Conservation (phyloP, 2,113 vertebrate species). For the Propithecus coquereli region DNA sequence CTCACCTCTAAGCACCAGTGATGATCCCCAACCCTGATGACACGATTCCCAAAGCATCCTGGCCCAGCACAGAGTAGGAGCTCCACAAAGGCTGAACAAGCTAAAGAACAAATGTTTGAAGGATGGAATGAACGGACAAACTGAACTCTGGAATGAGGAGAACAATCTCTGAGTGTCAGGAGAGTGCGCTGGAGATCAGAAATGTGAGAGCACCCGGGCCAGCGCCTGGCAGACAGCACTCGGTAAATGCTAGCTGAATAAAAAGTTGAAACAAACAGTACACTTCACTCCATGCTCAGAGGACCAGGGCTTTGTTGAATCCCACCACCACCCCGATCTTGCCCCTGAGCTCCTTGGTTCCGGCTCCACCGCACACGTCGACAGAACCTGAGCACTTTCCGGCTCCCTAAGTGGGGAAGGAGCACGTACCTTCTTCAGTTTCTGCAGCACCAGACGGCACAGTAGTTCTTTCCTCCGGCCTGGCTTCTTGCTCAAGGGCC, state of each 20-base stretch:
- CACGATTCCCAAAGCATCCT: neutral
- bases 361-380: neutral
- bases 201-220: neutral
- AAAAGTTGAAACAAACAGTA: neutral
- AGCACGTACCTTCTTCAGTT: slow-evolving; percentile 76
- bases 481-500: slow-evolving; percentile 73
- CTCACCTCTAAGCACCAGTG: neutral
- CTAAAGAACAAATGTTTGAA: neutral
- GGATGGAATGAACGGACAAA: neutral
- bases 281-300: rapidly evolving
- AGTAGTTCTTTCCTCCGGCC: slow-evolving; percentile 56
- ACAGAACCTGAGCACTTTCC: neutral
- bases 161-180: neutral
- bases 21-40: neutral
- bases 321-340: neutral
- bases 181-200: neutral
- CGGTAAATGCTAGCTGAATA: neutral
- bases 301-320: neutral
- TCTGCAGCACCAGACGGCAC: slow-evolving; percentile 57
- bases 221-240: neutral
- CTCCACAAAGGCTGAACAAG: neutral
- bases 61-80: neutral
- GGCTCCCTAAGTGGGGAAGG: neutral
- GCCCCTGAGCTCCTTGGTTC: neutral
- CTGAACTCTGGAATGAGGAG: neutral